A percentile compares a stretch with the other conserved stretches of the same genome.
Evolutionary conservation across 2,888 invertebrate genomes (phyloP).

Genomic region (Nomada flava): DNA sequence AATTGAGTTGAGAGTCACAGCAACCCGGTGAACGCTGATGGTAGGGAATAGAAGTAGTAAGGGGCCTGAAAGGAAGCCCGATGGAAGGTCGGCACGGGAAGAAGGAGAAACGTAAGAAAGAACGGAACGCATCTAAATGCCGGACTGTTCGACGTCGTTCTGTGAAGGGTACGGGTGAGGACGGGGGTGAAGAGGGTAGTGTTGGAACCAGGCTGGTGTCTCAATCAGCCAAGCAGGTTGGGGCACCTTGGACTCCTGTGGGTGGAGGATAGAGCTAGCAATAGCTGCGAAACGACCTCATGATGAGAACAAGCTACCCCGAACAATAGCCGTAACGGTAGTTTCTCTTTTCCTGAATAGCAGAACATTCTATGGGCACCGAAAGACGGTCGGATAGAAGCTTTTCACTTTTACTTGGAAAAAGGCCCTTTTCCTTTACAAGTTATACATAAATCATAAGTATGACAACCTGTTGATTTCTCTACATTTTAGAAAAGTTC

Average conservation of each 20-base stretch:
- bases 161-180: slow-evolving; percentile 37
- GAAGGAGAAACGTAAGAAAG: slow-evolving; percentile 60
- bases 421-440: neutral
- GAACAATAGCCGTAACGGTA: neutral
- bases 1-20: slow-evolving; percentile 58
- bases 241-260: slow-evolving; percentile 79
- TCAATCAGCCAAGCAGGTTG: slow-evolving; percentile 83
- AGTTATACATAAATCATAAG: neutral
- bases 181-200: slow-evolving; percentile 70
- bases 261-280: slow-evolving; percentile 66
- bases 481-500: too few relatives aligned
- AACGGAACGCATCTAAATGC: slow-evolving; percentile 70
- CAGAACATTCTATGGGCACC: neutral
- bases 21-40: slow-evolving; percentile 39
- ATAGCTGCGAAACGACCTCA: slow-evolving; percentile 33
- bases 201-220: slow-evolving; percentile 81
- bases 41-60: slow-evolving; percentile 58
- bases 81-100: slow-evolving; percentile 49
- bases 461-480: neutral
- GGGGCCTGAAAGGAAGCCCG: slow-evolving; percentile 57
- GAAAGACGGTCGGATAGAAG: neutral
- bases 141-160: slow-evolving; percentile 65
- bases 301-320: neutral
- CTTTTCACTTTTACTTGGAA: neutral
- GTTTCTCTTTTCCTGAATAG: neutral